phyloP scores from a whole-genome alignment of 2,113 vertebrate genomes.

The Laterallus jamaicensis region DNA sequence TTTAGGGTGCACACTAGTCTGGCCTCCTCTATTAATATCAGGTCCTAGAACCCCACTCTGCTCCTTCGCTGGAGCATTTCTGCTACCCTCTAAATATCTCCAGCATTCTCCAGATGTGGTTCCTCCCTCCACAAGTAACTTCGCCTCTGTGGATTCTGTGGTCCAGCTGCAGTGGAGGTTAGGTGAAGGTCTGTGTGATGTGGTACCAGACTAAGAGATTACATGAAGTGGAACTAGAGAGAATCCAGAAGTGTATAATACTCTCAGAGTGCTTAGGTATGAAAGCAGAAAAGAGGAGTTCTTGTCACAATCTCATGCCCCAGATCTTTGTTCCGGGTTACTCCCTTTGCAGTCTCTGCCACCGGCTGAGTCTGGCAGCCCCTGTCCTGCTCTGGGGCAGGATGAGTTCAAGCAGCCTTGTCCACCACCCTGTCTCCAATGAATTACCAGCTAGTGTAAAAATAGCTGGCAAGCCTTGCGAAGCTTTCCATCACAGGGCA shows the following conservation, averaged over 20 bases:
- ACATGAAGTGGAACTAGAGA: background rate
- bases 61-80: background rate
- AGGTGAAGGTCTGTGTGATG: background rate
- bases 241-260: background rate
- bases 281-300: background rate
- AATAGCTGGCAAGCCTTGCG: constrained; percentile 19
- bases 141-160: background rate
- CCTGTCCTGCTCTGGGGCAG: background rate
- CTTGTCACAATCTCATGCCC: background rate
- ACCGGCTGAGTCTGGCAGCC: background rate
- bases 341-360: background rate
- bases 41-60: background rate
- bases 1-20: background rate
- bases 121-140: background rate
- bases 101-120: background rate
- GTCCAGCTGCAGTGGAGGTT: background rate
- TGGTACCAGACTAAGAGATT: background rate
- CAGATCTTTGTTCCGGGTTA: background rate
- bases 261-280: background rate
- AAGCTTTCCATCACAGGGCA: constrained; percentile 10
- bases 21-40: background rate
- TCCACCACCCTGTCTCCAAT: background rate
- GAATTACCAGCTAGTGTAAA: constrained; percentile 23
- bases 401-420: background rate
- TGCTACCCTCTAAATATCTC: background rate